Conservation (phyloP, 1,140 invertebrate species). For the Lepidurus couesii region DNA sequence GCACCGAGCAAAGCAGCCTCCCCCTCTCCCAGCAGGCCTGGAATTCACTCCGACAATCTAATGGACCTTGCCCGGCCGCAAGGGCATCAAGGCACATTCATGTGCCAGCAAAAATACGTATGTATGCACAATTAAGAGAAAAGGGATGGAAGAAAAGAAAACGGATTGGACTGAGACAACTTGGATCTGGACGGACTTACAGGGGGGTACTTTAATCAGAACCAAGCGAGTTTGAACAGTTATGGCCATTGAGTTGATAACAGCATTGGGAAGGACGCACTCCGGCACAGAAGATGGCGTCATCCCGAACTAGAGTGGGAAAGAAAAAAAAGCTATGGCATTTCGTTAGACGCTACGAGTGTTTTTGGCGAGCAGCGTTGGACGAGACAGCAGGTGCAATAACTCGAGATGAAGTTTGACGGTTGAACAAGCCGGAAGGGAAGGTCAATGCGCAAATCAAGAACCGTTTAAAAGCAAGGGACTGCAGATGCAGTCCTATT, state of each 20-base stretch:
- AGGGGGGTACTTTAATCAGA: neutral
- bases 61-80: constrained; percentile 1
- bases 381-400: neutral
- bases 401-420: constrained; percentile 18
- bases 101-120: neutral
- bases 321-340: constrained; percentile 14
- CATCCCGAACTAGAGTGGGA: neutral
- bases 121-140: constrained; percentile 11
- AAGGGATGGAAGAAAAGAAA: neutral
- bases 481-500: neutral
- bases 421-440: constrained; percentile 13
- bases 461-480: neutral
- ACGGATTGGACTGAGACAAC: neutral
- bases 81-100: constrained; percentile 21
- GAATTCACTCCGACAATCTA: constrained; percentile 16
- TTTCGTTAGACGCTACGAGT: neutral
- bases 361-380: neutral
- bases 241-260: constrained; percentile 19
- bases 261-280: neutral
- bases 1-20: constrained; percentile 1
- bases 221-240: neutral
- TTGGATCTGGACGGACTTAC: too few species aligned
- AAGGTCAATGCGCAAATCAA: constrained; percentile 18
- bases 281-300: neutral
- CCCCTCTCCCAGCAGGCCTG: neutral